phyloP scores from a whole-genome alignment of 2,113 vertebrate species.

The Procapra przewalskii region DNA sequence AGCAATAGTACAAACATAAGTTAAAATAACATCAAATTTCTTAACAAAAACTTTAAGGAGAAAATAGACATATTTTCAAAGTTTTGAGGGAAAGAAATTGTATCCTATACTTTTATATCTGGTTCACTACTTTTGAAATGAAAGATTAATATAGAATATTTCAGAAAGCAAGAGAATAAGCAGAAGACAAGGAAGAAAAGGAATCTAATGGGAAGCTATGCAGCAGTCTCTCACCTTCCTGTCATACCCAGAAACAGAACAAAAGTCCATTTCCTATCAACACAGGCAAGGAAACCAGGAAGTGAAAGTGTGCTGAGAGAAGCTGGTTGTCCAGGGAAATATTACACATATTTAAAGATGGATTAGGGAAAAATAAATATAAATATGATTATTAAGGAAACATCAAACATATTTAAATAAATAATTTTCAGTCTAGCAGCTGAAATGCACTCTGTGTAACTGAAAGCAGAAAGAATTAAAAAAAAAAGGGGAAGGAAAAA shows the following conservation, averaged over 20 bases:
- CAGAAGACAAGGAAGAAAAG: not conserved
- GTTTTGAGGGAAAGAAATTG: not conserved
- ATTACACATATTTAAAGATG: not conserved
- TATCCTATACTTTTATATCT: not conserved
- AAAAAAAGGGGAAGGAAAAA: not conserved
- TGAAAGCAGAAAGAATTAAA: not conserved
- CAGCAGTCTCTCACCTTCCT: not conserved
- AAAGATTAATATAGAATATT: not conserved
- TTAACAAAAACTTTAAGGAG: not conserved
- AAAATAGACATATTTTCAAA: not conserved
- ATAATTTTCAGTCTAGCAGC: not conserved
- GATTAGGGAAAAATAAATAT: not conserved
- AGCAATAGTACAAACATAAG: not conserved
- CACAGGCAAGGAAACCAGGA: not conserved
- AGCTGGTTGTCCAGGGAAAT: not conserved
- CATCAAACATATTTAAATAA: not conserved
- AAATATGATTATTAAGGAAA: not conserved
- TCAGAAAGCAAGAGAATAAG: not conserved
- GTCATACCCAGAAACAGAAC: not conserved
- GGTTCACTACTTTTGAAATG: not conserved
- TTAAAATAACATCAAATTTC: not conserved
- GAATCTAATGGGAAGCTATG: not conserved
- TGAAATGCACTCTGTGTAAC: not conserved
- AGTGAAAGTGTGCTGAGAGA: not conserved
- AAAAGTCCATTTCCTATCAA: not conserved